Percentiles rank a stretch among this genome's conserved stretches.
Conservation (phyloP, 2,113 vertebrate genomes). For the Anguilla japonica region DNA sequence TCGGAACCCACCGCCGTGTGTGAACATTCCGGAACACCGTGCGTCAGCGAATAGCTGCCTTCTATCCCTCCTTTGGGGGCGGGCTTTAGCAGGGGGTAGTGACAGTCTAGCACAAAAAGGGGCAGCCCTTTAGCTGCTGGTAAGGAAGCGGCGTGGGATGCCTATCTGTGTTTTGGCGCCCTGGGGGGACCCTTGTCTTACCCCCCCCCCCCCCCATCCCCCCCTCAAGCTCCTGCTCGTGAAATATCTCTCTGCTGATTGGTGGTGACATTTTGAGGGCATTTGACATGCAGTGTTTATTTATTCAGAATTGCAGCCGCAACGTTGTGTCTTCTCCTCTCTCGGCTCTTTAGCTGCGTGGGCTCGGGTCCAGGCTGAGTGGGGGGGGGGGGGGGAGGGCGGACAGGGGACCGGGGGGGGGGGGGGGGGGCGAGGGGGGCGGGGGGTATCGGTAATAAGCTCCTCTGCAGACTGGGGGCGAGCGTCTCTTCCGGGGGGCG, state of each 20-base stretch:
- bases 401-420: too few species aligned
- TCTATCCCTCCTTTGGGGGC: background rate
- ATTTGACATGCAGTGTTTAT: background rate
- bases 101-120: background rate
- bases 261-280: background rate
- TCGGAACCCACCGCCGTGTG: background rate
- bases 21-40: background rate
- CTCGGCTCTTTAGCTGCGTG: background rate
- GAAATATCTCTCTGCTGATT: conserved; percentile 3
- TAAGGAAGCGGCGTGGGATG: background rate
- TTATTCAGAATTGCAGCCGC: background rate
- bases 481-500: background rate
- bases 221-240: background rate
- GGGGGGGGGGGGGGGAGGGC: background rate
- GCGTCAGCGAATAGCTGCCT: background rate
- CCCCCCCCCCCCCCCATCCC: background rate
- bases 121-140: background rate
- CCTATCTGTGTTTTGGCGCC: background rate
- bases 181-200: background rate
- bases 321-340: background rate
- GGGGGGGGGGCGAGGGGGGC: background rate
- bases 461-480: background rate
- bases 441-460: background rate
- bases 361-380: background rate
- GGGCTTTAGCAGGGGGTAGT: background rate